Evolutionary conservation across 2,888 invertebrate genomes (phyloP).

Genomic region (Acanthosepion lycidas): DNA sequence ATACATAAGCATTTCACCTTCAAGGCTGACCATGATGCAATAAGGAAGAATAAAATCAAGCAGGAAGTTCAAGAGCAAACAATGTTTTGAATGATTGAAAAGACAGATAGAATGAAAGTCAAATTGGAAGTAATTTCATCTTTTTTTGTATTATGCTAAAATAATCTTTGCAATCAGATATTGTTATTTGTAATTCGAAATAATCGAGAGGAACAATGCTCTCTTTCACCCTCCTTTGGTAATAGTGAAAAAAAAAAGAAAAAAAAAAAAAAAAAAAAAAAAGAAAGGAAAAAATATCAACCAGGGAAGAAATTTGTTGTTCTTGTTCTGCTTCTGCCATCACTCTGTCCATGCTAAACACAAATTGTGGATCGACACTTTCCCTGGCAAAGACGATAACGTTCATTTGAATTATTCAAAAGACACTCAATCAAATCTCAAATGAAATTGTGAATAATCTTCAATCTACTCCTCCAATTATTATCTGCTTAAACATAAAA

Average conservation of each 20-base stretch:
- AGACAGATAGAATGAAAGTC: neutral
- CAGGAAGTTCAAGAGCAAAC: too few relatives aligned
- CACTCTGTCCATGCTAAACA: neutral
- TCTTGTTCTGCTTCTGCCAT: neutral
- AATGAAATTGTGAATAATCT: slow-evolving; percentile 22
- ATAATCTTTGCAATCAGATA: slow-evolving; percentile 33
- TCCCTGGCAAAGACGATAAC: slow-evolving; percentile 8
- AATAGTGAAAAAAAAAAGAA: neutral
- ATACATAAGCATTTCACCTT: too few relatives aligned
- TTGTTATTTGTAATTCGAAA: neutral
- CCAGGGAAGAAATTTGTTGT: neutral
- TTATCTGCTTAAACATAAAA: neutral
- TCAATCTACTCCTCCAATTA: slow-evolving; percentile 17
- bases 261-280: neutral
- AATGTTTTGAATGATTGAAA: neutral
- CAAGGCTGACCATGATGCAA: too few relatives aligned
- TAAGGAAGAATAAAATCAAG: too few relatives aligned
- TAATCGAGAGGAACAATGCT: neutral
- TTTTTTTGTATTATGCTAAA: slow-evolving; percentile 9
- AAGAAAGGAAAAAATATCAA: neutral
- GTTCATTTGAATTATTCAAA: slow-evolving; percentile 8
- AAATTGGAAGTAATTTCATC: slow-evolving; percentile 5
- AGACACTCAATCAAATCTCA: slow-evolving; percentile 13
- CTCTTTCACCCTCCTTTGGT: neutral
- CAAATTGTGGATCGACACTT: slow-evolving; percentile 20